Evolutionary conservation across 2,888 invertebrate species (phyloP), one percentile per base, ranked within the genome.

Genomic region (Standfussiana lucernea): DNA sequence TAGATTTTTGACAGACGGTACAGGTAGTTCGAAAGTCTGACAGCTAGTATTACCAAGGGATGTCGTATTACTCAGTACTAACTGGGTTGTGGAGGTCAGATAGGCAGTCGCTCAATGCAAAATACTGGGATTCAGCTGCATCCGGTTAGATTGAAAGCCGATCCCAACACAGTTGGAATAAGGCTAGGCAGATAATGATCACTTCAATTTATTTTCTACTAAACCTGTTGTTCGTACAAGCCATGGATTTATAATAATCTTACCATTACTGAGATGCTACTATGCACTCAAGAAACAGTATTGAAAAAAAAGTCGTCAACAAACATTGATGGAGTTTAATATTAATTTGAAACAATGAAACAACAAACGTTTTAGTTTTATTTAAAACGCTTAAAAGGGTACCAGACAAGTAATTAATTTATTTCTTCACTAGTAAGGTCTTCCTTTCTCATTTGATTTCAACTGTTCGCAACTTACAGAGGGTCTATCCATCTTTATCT

Each of bases 311-410:
- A 59, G 0, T 32, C 15, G 13, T 28, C 15, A 32, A 59, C 8
- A 67, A 68, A 79, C 8, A 45, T 37, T 15, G 18, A 24, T 47
- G 15, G 32, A 67, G 56, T 77, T 77, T 67, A 66, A 77, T 32
- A 83, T 72, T 45, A 61, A n/a, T 40, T n/a, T 40, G n/a, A 28
- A 40, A 61, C 10, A 59, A 32, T 40, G 2, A 56, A 65, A 61
- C 37, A 73, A 56, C 42, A 69, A 72, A 62, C 37, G 56, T 13
- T 73, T 80, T 64, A 62, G 85, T 80, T 75, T 59, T 3, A 66
- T 76, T 59, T 21, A 65, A 74, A 77, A 2, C 28, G 32, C 45
- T 32, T 18, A 37, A 32, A 53, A 61, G 28, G 35, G 32, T 71
- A 66, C 72, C 69, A 40, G 45, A 61, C 37, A 40, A 42, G 28